Base-by-base conservation (phyloP, 37 sponge, comb jelly and placozoan genomes). In the Oopsacas minuta region DNA sequence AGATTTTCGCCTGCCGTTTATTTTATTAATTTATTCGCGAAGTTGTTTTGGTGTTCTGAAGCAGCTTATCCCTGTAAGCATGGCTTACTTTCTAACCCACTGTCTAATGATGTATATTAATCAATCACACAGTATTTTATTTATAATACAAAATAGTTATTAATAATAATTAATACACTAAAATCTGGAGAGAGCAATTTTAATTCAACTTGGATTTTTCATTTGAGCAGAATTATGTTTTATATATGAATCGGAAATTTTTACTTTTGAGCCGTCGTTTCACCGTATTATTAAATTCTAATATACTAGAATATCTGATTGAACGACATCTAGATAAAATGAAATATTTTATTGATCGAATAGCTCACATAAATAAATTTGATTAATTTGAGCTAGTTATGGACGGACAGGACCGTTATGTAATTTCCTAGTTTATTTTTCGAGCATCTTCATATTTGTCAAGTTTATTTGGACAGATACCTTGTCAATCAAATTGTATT, bases 1-100 rank as follows among this genome's bases (percentile, higher is more conserved):
- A 25, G 75, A 25, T n/a, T 61, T n/a, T 61, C 75, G 75, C 75
- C 75, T 61, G 75, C 75, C 20, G 75, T 61, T 61, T 25, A 61
- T 61, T 61, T 61, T 61, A 61, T 61, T 61, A 25, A 25, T 61
- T 25, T 61, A 25, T 25, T 61, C 30, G 30, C 75, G 75, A 61
- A 61, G 30, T 34, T 34, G 75, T 61, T 20, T 61, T 61, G 75
- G 22, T 25, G 49, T 42, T 12, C 22, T 5, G 75, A 34, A 61
- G 30, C 1, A 61, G 22, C 75, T 3, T 12, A 25, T 61, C 22
- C 75, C 5, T 25, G 28, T 61, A 42, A 42, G 15, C 15, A 15
- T 15, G 49, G 22, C 17, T 12, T 61, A 20, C 30, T n/a, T 61
- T 61, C 75, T 61, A 61, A 61, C 49, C 49, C 49, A 42, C 28